Conservation (phyloP, 2,797 vertebrate species). For the Mormyrops boulengeri region DNA sequence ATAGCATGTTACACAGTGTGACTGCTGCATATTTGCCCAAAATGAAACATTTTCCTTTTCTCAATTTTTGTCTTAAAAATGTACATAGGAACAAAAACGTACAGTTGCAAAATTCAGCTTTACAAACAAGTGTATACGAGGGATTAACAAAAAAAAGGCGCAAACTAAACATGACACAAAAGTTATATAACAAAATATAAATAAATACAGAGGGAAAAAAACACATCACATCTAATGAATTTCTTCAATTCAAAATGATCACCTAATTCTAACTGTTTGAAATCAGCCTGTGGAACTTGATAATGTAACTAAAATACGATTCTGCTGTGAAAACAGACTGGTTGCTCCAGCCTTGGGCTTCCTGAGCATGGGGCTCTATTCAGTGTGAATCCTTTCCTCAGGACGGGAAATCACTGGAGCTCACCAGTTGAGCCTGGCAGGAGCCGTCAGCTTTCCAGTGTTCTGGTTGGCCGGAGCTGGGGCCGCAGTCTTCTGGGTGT, state of each 20-base stretch:
- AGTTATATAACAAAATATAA: not conserved
- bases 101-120: not conserved
- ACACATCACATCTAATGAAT: not conserved
- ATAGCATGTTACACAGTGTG: not conserved
- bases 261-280: not conserved
- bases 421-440: conserved; percentile 78
- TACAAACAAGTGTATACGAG: not conserved
- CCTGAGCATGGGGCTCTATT: not conserved
- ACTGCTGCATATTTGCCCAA: not conserved
- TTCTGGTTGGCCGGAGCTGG: conserved; percentile 90
- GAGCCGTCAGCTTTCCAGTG: conserved; percentile 76
- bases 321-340: not conserved
- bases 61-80: not conserved
- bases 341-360: not conserved
- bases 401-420: conserved; percentile 75
- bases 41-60: not conserved
- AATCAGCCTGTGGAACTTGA: not conserved
- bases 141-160: not conserved
- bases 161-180: not conserved
- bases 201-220: not conserved
- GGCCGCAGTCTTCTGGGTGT: conserved; percentile 82
- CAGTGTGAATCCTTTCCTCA: conserved; percentile 36
- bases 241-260: not conserved
- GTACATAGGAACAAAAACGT: not conserved
- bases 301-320: not conserved